Evolutionary conservation across 2,888 invertebrate genomes (phyloP).

Genomic region (Torymus aiolomorphi): DNA sequence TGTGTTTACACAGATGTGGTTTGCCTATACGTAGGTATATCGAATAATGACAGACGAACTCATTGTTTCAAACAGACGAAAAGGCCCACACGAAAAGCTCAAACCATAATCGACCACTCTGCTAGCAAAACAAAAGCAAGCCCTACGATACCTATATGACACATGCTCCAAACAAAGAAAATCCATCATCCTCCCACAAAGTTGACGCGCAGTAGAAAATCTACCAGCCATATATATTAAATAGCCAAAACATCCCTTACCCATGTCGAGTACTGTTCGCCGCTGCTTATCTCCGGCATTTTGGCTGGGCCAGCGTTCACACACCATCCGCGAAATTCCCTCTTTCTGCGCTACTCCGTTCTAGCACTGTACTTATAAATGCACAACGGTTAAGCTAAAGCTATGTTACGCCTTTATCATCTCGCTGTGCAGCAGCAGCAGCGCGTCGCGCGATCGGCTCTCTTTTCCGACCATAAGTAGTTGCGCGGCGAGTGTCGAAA

Average conservation of each 20-base stretch:
- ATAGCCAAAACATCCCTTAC: conserved; percentile 72
- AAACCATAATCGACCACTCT: too few relatives aligned
- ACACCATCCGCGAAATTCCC: neutral
- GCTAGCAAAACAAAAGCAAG: too few relatives aligned
- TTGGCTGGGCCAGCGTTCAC: conserved; percentile 58
- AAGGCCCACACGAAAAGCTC: too few relatives aligned
- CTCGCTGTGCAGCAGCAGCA: neutral
- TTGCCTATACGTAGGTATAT: too few relatives aligned
- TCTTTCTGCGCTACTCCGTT: neutral
- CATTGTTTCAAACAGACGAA: too few relatives aligned
- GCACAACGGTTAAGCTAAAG: neutral
- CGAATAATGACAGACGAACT: too few relatives aligned
- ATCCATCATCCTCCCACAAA: too few relatives aligned
- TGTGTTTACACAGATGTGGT: too few relatives aligned
- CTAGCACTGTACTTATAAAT: neutral
- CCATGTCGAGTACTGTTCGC: conserved; percentile 81
- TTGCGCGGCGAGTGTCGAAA: conserved; percentile 54
- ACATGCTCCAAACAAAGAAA: neutral
- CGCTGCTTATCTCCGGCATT: conserved; percentile 78
- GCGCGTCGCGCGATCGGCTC: neutral
- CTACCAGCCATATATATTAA: neutral
- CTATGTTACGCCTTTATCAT: conserved; percentile 13
- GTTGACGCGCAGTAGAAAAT: too few relatives aligned
- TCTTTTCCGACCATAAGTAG: conserved; percentile 41
- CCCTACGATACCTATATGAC: too few relatives aligned